Evolutionary conservation across 2,797 vertebrate species (phyloP), one percentile per base, ranked within the genome.

Genomic region (Tragopan temminckii): DNA sequence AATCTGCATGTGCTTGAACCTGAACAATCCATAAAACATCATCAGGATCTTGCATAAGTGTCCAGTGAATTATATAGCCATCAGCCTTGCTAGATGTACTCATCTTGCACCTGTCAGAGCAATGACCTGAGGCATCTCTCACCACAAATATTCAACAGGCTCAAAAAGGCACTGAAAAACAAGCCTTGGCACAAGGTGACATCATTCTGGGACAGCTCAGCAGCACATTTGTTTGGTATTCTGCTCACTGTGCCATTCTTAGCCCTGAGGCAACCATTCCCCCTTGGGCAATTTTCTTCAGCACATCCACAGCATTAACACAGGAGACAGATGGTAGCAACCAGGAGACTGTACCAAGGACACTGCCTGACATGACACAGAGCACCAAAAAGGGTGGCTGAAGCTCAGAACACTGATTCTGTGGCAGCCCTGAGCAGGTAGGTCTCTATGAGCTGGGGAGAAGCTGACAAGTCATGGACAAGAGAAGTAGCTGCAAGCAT

Each of bases 1-100:
- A 90, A 99, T 98, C 97, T 99, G 99, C 99, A 99, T 98, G 94
- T 99, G 99, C 90, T 99, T 99, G 97, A 99, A 99, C 96, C 99
- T 99, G 96, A 19, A 80, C 11, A 95, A 85, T n/a, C 3, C n/a
- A 74, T 76, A 94, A 95, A 81, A 5, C 0, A 33, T n/a, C 7
- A 23, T 63, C 31, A 66, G 38, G 48, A 90, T 13, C 48, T 24
- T 52, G 31, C 14, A 55, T 11, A 85, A 84, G 77, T n/a, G 9
- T 14, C 59, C 64, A 55, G 29, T 40, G 19, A 89, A 74, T 13
- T 75, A 80, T 0, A 13, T 4, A 90, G 24, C 33, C 52, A 95
- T 61, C 46, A 84, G 33, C 23, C 62, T 36, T 16, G 15, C 38
- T n/a, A 78, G 11, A 80, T 9, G 19, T 48, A 46, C 38, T 81